Evolutionary conservation across 2,888 invertebrate genomes (phyloP).

Genomic region (Capitulum mitella): DNA sequence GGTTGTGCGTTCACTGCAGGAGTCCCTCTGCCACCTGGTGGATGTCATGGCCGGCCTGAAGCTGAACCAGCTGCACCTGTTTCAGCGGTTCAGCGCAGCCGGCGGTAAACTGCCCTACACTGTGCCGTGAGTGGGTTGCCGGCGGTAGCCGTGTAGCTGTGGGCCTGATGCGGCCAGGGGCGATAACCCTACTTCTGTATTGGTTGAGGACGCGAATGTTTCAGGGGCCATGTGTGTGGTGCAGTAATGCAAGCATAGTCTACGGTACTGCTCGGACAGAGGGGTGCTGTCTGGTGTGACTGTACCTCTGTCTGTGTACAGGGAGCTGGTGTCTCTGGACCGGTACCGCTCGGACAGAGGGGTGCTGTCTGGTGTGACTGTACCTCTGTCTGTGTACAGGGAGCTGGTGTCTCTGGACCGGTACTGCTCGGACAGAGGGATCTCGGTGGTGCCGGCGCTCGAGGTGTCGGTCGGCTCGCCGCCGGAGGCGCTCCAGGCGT

Average conservation of each 20-base stretch:
- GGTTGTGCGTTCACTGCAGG: conserved; percentile 39
- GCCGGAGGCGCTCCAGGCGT: conserved; percentile 42
- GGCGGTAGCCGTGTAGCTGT: too few species aligned
- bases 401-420: conserved; percentile 52
- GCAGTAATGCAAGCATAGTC: conserved; percentile 22
- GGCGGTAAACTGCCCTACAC: conserved; percentile 46
- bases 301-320: too few species aligned
- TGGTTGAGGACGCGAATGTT: too few species aligned
- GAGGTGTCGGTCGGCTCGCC: conserved; percentile 50
- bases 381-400: too few species aligned
- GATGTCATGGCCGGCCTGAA: conserved; percentile 51
- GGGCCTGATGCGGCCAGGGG: too few species aligned
- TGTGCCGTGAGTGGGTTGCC: conserved; percentile 45
- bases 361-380: conserved; percentile 33
- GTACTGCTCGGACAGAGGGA: conserved; percentile 50
- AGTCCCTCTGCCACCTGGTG: conserved; percentile 49
- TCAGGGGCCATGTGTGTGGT: too few species aligned
- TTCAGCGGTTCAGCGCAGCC: conserved; percentile 39
- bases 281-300: conserved; percentile 32
- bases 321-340: conserved; percentile 52
- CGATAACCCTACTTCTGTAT: too few species aligned
- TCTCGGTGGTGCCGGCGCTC: conserved; percentile 51
- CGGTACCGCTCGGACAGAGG: neutral
- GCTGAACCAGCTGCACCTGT: conserved; percentile 51
- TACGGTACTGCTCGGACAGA: neutral